A percentile compares a stretch with the other conserved stretches of the same genome.
Conservation (phyloP, 2,113 vertebrate genomes). For the Lonchura striata region DNA sequence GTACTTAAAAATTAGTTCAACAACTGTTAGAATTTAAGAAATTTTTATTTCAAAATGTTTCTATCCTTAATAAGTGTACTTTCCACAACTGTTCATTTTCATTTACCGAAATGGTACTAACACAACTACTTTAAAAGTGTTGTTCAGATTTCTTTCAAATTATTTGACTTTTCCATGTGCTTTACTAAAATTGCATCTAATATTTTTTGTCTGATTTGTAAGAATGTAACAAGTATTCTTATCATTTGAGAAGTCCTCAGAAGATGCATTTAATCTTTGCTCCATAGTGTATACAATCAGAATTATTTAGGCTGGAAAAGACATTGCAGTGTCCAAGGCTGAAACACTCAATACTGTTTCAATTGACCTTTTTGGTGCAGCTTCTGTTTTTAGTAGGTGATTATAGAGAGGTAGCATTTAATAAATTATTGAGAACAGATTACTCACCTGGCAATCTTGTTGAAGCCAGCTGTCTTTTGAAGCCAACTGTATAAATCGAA, state of each 20-base stretch:
- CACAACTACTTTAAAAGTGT: not conserved
- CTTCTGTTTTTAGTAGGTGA: not conserved
- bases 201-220: not conserved
- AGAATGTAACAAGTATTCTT: not conserved
- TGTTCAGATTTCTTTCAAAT: not conserved
- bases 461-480: not conserved
- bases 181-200: not conserved
- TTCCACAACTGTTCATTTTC: not conserved
- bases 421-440: slow-evolving; percentile 3
- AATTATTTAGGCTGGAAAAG: not conserved
- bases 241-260: no score
- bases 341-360: not conserved
- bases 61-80: not conserved
- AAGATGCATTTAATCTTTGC: not conserved
- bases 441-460: not conserved
- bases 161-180: not conserved
- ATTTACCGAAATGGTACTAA: not conserved
- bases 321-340: not conserved
- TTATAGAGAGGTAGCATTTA: not conserved
- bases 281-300: not conserved
- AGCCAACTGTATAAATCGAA: not conserved
- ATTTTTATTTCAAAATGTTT: not conserved
- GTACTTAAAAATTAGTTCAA: not conserved
- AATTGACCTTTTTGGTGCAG: not conserved
- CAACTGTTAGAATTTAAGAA: not conserved